Percentiles rank a stretch among this genome's conserved stretches.
These are phyloP conservation scores for Eudemis profundana DNA, from an alignment of 2,888 invertebrate genomes.

Conservation along the genomic window DNA sequence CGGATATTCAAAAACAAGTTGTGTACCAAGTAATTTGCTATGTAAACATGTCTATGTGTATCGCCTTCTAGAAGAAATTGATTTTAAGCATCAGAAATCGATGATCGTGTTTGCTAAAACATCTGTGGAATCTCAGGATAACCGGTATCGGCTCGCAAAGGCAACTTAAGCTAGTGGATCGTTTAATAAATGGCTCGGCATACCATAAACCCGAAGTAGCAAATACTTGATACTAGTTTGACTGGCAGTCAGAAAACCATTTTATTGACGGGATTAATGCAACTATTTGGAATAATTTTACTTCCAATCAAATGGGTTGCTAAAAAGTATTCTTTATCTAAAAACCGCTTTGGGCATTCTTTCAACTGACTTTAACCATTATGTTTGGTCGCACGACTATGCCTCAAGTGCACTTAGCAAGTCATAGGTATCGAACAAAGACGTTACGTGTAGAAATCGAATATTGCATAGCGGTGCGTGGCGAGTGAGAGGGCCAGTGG, in stretches of 20 bases:
- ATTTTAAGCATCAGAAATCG: not conserved
- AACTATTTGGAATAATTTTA: not conserved
- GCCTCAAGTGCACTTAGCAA: slow-evolving; percentile 8
- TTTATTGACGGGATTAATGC: slow-evolving; percentile 11
- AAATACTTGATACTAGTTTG: slow-evolving; percentile 34
- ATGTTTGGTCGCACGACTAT: not conserved
- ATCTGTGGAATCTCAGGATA: slow-evolving; percentile 22
- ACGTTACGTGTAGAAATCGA: slow-evolving; percentile 53
- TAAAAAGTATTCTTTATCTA: too few species aligned
- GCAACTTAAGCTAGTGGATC: slow-evolving; percentile 15
- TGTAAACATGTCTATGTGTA: too few species aligned
- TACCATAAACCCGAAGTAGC: slow-evolving; percentile 12
- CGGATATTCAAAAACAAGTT: not conserved
- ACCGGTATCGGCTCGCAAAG: slow-evolving; percentile 15
- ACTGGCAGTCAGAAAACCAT: slow-evolving; percentile 23
- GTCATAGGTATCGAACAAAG: slow-evolving; percentile 52
- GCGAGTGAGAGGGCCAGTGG: slow-evolving; percentile 51
- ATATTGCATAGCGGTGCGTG: slow-evolving; percentile 51
- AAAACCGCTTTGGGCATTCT: too few species aligned
- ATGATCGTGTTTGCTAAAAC: slow-evolving; percentile 3
- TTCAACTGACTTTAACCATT: too few species aligned
- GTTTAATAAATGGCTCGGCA: slow-evolving; percentile 6
- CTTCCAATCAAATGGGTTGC: too few species aligned
- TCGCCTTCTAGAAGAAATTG: not conserved
- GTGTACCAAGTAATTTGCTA: too few species aligned